These are phyloP conservation scores for Galeruca laticollis DNA, from an alignment of 2,888 invertebrate species.

Conservation along the genomic window DNA sequence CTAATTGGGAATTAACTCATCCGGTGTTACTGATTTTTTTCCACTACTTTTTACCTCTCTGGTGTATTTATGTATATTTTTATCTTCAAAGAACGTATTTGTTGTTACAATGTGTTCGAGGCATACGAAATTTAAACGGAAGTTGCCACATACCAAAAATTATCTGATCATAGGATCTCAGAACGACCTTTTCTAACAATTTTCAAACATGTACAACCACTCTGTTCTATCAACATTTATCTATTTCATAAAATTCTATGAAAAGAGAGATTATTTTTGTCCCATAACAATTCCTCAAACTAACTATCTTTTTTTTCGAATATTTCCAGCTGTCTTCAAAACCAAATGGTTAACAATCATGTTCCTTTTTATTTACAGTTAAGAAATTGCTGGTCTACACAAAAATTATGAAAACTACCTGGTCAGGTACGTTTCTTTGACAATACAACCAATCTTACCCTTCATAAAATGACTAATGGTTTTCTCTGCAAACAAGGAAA, in stretches of 20 bases:
- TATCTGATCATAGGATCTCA: slow-evolving; percentile 1
- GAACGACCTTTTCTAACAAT: neutral
- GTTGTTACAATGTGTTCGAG: too few species aligned
- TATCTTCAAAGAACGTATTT: too few species aligned
- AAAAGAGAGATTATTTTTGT: slow-evolving; percentile 22
- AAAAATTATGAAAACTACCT: slow-evolving; percentile 41
- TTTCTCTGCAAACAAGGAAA: slow-evolving; percentile 9
- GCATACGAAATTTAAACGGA: slow-evolving; percentile 9
- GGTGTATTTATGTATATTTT: too few species aligned
- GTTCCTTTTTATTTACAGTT: neutral
- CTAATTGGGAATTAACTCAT: too few species aligned
- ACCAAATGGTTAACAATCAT: slow-evolving; percentile 7
- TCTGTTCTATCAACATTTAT: slow-evolving; percentile 25
- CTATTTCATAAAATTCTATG: slow-evolving; percentile 21
- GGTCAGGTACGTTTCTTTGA: slow-evolving; percentile 50
- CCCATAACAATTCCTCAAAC: slow-evolving; percentile 16
- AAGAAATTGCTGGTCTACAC: slow-evolving; percentile 5
- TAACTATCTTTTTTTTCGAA: slow-evolving; percentile 20
- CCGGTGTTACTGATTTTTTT: too few species aligned
- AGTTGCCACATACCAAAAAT: slow-evolving; percentile 1
- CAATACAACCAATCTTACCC: slow-evolving; percentile 28
- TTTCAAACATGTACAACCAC: neutral
- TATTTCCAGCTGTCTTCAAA: slow-evolving; percentile 28
- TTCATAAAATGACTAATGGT: slow-evolving; percentile 29
- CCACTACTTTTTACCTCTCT: too few species aligned